Percentiles rank a stretch among this genome's conserved stretches.
These are phyloP conservation scores for Pyrgus malvae DNA, from an alignment of 2,888 invertebrate genomes.

Conservation along the genomic window DNA sequence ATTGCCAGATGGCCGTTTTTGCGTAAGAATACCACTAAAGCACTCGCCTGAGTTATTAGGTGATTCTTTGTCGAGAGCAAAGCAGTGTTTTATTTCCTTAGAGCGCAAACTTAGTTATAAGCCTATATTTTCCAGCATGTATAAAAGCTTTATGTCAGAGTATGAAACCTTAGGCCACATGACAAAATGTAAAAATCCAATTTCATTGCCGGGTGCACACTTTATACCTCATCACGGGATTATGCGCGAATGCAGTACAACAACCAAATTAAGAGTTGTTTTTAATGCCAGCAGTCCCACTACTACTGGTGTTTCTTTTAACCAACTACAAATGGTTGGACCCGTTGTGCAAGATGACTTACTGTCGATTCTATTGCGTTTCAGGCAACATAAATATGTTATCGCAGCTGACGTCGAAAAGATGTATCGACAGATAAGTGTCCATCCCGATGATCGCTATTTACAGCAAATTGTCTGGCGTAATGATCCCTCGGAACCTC, in stretches of 20 bases:
- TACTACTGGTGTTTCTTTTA: conserved; percentile 20
- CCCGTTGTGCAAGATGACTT: conserved; percentile 36
- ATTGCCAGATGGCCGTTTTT: conserved; percentile 24
- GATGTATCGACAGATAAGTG: conserved; percentile 28
- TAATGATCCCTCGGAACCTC: conserved; percentile 20
- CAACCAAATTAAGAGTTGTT: conserved; percentile 15
- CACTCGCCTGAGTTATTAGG: conserved; percentile 22
- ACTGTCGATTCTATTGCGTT: background rate
- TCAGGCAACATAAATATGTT: conserved; percentile 30
- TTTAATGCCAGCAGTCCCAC: conserved; percentile 20
- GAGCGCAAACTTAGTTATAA: conserved; percentile 23
- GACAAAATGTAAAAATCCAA: conserved; percentile 2
- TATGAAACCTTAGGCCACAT: conserved; percentile 25
- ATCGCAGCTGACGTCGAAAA: conserved; percentile 35
- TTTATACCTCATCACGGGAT: conserved; percentile 16
- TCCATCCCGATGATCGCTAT: conserved; percentile 26
- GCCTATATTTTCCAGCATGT: conserved; percentile 11
- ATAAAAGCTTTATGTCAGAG: conserved; percentile 31
- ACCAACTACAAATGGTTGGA: conserved; percentile 30
- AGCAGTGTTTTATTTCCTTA: conserved; percentile 24
- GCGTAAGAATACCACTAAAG: conserved; percentile 27
- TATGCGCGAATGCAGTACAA: conserved; percentile 6
- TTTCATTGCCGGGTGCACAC: background rate
- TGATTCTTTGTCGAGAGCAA: conserved; percentile 28
- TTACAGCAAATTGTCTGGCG: conserved; percentile 35